A percentile compares a stretch with the other conserved stretches of the same genome.
These are phyloP conservation scores for Beaufortia kweichowensis DNA, from an alignment of 2,113 vertebrate genomes.

Conservation along the genomic window DNA sequence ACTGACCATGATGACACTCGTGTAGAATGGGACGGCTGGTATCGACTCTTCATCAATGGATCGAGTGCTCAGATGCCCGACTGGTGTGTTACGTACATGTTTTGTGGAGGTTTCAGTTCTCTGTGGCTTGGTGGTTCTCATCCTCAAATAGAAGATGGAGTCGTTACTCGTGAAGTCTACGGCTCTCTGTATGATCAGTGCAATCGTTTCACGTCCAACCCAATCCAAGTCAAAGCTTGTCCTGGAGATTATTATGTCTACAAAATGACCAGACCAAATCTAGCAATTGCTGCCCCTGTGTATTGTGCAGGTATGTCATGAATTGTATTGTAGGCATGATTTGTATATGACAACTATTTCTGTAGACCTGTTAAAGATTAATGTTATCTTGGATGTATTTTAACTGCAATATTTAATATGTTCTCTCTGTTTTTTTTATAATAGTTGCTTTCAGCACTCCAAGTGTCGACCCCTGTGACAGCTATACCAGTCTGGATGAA, in stretches of 20 bases:
- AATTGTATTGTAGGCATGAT: not conserved
- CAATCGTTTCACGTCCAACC: not conserved
- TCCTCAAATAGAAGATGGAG: not conserved
- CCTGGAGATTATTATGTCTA: conserved; percentile 11
- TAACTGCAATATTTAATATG: not conserved
- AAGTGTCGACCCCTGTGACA: conserved; percentile 2
- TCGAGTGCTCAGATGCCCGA: conserved; percentile 13
- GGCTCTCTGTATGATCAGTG: not conserved
- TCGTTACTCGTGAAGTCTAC: not conserved
- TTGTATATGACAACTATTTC: not conserved
- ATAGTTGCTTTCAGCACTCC: not conserved
- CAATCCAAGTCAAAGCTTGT: conserved; percentile 24
- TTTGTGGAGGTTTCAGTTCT: conserved; percentile 2
- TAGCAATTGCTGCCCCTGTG: not conserved
- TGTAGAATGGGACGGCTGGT: conserved; percentile 2
- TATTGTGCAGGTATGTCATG: conserved; percentile 15
- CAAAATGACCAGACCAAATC: not conserved
- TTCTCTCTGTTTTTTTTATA: not conserved
- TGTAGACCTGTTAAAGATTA: too few species aligned
- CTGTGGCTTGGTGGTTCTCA: not conserved
- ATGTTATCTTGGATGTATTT: not conserved
- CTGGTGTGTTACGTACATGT: not conserved
- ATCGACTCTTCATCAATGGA: conserved; percentile 7
- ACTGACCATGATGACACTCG: not conserved
- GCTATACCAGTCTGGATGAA: not conserved